A percentile compares a stretch with the other conserved stretches of the same genome.
Conservation (phyloP, 1,140 invertebrate species). For the Formica selysi region DNA sequence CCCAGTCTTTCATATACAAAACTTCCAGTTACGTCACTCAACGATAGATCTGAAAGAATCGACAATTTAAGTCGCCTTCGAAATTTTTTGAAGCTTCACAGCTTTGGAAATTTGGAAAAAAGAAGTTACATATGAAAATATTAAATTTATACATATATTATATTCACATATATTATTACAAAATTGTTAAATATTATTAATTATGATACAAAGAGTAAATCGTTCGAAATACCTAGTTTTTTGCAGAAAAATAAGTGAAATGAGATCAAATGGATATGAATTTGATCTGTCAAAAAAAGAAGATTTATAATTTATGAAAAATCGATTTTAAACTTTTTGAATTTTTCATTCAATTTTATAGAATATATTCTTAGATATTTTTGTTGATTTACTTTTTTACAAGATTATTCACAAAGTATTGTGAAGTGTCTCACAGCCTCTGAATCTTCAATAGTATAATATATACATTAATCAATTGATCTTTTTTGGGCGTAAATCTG, state of each 20-base stretch:
- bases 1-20: slow-evolving; percentile 80
- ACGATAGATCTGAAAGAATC: slow-evolving; percentile 26
- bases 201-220: slow-evolving; percentile 7
- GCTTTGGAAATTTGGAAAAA: not conserved
- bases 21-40: not conserved
- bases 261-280: slow-evolving; percentile 23
- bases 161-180: not conserved
- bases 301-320: slow-evolving; percentile 2
- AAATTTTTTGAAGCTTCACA: slow-evolving; percentile 4
- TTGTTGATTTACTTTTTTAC: slow-evolving; percentile 6
- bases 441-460: not conserved
- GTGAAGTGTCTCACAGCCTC: not conserved
- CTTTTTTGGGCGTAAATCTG: not conserved
- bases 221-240: not conserved
- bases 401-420: slow-evolving; percentile 20
- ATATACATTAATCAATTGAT: slow-evolving; percentile 29
- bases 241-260: not conserved
- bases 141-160: slow-evolving; percentile 6
- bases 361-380: slow-evolving; percentile 20
- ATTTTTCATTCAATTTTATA: slow-evolving; percentile 14
- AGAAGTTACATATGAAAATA: slow-evolving; percentile 24
- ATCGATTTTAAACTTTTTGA: slow-evolving; percentile 3
- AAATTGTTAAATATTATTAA: slow-evolving; percentile 30
- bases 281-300: slow-evolving; percentile 18
- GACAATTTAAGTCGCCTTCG: not conserved